Evolutionary conservation across 2,888 invertebrate species (phyloP), one percentile per base, ranked within the genome.

Genomic region (Leuctra nigra): DNA sequence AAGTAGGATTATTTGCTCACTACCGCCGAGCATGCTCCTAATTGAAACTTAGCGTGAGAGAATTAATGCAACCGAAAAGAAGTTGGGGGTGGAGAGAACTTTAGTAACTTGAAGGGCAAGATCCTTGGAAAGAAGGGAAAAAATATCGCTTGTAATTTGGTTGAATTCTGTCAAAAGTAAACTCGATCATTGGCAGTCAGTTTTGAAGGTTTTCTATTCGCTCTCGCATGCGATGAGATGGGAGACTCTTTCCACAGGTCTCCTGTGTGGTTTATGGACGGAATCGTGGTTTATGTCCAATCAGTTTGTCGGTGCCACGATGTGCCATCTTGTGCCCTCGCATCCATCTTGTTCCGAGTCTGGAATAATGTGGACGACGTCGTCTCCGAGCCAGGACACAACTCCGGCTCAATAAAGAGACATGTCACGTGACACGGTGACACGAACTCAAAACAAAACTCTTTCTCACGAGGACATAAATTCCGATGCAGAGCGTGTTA

Each of bases 1-100:
- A 16, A n/a, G 50, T 20, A 16, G 23, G 47, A 23, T 22, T 47
- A 47, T 55, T 55, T 47, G 55, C 55, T 55, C 55, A 29, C 44
- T 9, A 39, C n/a, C n/a, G 54, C 41, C 18, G 54, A 47, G 11
- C 16, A n/a, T 35, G 47, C 23, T 38, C 55, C 47, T 54, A 55
- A 55, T 55, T 46, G 55, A 55, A 55, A 55, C 55, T 47, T 55
- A 35, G 47, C 55, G 55, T 55, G 55, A 47, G 55, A 35, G 25
- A 55, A 47, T 55, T 47, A 55, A 55, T 47, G 47, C 35, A 47
- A 24, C 23, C 16, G 44, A n/a, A 20, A 23, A n/a, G n/a, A 20
- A 39, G 39, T 18, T 18, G 39, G 39, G 39, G 20, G 39, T 20
- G 6, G n/a, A 11, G 3, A 11, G 20, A 39, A 39, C 39, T 39